phyloP scores from a whole-genome alignment of 1,140 invertebrate genomes.

The Drosophila tristis region DNA sequence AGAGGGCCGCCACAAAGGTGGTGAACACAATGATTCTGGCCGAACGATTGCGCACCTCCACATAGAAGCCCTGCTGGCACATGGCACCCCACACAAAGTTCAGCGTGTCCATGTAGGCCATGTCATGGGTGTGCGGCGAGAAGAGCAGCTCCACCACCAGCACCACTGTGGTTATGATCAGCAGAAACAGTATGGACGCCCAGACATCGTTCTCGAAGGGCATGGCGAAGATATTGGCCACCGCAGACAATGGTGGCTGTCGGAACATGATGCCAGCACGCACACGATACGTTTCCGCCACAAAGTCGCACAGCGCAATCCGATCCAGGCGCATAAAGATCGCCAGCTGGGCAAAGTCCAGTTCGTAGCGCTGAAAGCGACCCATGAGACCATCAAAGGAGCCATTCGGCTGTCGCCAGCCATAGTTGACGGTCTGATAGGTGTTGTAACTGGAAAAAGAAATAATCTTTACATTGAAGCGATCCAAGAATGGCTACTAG shows the following conservation, averaged over 20 bases:
- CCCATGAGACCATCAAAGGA: slow-evolving; percentile 86
- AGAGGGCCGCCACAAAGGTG: slow-evolving; percentile 85
- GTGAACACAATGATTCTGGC: slow-evolving; percentile 85
- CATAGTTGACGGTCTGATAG: slow-evolving; percentile 85
- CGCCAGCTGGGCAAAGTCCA: slow-evolving; percentile 85
- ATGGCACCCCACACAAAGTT: slow-evolving; percentile 86
- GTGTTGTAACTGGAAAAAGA: slow-evolving; percentile 83
- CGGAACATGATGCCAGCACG: slow-evolving; percentile 87
- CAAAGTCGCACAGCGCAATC: slow-evolving; percentile 84
- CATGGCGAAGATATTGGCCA: slow-evolving; percentile 88
- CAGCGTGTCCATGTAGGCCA: slow-evolving; percentile 84
- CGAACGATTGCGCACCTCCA: slow-evolving; percentile 84
- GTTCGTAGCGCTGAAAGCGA: slow-evolving; percentile 85
- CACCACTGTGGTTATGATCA: slow-evolving; percentile 74
- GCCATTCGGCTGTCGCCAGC: slow-evolving; percentile 85
- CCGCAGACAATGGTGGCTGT: slow-evolving; percentile 87
- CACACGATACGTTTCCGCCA: slow-evolving; percentile 85
- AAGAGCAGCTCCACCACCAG: slow-evolving; percentile 59
- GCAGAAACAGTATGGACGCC: slow-evolving; percentile 84
- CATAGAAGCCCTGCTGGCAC: slow-evolving; percentile 87
- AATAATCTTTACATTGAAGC: no score
- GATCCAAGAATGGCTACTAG: background rate
- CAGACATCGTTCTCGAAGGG: slow-evolving; percentile 88
- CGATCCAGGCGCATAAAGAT: slow-evolving; percentile 86
- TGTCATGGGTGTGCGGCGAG: slow-evolving; percentile 62